Conservation (phyloP, 2,797 vertebrate species). For the Luscinia luscinia region DNA sequence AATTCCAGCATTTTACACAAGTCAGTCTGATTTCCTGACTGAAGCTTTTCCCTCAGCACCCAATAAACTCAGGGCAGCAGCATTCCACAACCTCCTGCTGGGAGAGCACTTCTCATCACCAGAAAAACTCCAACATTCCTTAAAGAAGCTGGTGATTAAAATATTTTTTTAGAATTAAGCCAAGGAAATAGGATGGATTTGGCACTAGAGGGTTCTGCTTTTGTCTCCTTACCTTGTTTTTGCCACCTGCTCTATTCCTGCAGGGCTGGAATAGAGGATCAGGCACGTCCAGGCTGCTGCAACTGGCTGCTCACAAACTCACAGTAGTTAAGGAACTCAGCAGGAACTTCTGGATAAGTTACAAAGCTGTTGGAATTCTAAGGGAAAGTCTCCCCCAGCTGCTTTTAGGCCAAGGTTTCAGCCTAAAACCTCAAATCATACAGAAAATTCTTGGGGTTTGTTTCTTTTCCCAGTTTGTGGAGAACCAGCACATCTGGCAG, state of each 20-base stretch:
- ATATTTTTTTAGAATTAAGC: neutral
- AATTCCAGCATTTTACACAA: neutral
- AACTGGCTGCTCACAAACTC: neutral
- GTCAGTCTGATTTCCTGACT: neutral
- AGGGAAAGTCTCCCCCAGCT: neutral
- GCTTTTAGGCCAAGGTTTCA: neutral
- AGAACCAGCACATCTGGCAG: neutral
- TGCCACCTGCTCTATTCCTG: neutral
- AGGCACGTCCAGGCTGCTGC: neutral
- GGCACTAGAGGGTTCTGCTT: neutral
- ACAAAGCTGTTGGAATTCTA: neutral
- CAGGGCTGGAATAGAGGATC: neutral
- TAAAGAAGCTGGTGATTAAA: neutral
- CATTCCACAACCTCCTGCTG: neutral
- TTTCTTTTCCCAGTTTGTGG: neutral
- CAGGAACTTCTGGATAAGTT: rapidly evolving
- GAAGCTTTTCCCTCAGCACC: neutral
- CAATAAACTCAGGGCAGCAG: neutral
- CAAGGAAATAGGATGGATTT: neutral
- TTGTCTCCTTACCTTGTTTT: neutral
- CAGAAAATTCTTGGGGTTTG: neutral
- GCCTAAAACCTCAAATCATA: neutral
- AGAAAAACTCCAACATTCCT: neutral
- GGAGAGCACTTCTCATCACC: neutral
- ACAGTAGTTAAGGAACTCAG: neutral